Evolutionary conservation across 2,797 vertebrate genomes (phyloP).

Genomic region (Lepus oiostolus): DNA sequence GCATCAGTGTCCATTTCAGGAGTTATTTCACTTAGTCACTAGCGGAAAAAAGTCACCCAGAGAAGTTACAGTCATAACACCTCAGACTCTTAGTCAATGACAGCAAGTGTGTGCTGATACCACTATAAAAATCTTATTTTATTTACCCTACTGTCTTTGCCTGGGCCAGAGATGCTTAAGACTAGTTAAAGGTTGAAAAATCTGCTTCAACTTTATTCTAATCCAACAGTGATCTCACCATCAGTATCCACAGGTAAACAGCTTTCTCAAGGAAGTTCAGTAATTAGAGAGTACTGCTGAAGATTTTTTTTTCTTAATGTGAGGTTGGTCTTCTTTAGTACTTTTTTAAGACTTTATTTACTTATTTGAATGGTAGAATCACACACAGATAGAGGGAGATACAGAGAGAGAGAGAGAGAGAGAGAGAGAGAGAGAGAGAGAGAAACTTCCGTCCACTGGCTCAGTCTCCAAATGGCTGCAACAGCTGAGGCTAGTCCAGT

Average conservation of each 20-base stretch:
- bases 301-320: constrained; percentile 24
- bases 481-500: no score
- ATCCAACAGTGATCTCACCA: background rate
- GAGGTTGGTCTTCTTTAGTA: background rate
- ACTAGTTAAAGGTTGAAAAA: constrained; percentile 46
- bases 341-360: no score
- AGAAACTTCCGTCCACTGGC: no score
- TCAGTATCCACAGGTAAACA: constrained; percentile 33
- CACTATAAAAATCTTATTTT: constrained; percentile 61
- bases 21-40: constrained; percentile 52
- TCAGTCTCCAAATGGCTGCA: no score
- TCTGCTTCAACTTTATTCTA: constrained; percentile 37
- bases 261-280: constrained; percentile 16
- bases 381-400: no score
- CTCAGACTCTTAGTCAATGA: constrained; percentile 5
- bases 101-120: constrained; percentile 44
- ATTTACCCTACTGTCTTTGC: constrained; percentile 2
- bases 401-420: no score
- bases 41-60: constrained; percentile 49
- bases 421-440: no score
- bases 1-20: constrained; percentile 28
- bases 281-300: background rate
- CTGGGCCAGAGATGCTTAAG: constrained; percentile 24
- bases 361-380: no score
- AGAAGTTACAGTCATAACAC: constrained; percentile 47